Percentiles rank a stretch among this genome's conserved stretches.
phyloP scores from a whole-genome alignment of 2,113 vertebrate species.

The Elephas maximus region DNA sequence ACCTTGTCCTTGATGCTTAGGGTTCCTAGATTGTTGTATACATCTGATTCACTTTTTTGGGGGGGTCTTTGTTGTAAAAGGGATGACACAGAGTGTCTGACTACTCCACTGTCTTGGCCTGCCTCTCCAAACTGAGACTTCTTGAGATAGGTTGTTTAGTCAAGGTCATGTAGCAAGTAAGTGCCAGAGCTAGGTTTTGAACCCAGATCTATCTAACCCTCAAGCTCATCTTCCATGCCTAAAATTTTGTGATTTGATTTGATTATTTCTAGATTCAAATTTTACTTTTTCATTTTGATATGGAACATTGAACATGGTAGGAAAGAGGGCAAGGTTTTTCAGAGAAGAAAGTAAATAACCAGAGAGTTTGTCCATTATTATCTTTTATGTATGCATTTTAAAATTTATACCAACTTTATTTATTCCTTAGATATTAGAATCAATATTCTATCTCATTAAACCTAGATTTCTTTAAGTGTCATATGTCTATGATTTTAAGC shows the following conservation, averaged over 20 bases:
- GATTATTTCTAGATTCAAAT: background rate
- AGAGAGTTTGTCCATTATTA: background rate
- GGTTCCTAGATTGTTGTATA: too few species aligned
- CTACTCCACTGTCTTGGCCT: too few species aligned
- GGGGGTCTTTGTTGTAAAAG: too few species aligned
- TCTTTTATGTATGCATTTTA: background rate
- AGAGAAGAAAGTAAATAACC: background rate
- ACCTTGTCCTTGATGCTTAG: too few species aligned
- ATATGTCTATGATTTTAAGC: background rate
- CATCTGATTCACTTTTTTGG: too few species aligned
- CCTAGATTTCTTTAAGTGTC: background rate
- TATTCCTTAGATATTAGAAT: background rate
- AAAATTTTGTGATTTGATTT: background rate
- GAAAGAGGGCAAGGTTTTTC: background rate
- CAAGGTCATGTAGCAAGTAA: background rate
- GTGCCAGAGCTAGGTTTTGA: background rate
- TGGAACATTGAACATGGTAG: background rate
- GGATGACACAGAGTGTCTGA: too few species aligned
- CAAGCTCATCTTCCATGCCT: background rate
- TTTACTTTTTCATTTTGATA: background rate
- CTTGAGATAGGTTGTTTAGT: background rate
- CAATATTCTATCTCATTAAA: slow-evolving; percentile 14
- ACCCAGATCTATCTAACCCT: background rate
- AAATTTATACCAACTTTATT: background rate
- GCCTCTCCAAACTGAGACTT: background rate